A percentile compares a stretch with the other conserved stretches of the same genome.
phyloP scores from a whole-genome alignment of 2,113 vertebrate species.

The Capreolus pygargus region DNA sequence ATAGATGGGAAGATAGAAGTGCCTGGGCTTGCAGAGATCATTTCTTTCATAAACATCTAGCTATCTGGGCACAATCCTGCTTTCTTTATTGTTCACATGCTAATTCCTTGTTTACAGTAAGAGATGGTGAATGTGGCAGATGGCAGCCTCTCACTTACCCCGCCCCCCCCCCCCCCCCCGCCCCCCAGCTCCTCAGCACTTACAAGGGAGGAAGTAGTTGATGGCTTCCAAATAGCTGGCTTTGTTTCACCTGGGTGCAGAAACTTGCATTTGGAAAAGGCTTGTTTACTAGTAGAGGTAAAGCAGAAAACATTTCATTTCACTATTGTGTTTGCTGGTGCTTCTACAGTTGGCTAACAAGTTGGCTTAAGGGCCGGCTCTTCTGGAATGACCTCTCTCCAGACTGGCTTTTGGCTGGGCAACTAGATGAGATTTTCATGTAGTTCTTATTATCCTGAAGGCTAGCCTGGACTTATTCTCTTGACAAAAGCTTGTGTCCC shows the following conservation, averaged over 20 bases:
- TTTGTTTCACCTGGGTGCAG: rapidly evolving
- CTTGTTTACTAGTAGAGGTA: not conserved
- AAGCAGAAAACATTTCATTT: not conserved
- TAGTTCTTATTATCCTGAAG: not conserved
- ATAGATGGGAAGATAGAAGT: not conserved
- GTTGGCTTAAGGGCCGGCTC: not conserved
- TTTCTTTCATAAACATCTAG: not conserved
- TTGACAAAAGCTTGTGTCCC: not conserved
- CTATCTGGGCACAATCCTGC: not conserved
- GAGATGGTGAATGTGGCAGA: not conserved
- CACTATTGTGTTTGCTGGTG: not conserved
- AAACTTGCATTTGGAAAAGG: not conserved
- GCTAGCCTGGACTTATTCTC: not conserved
- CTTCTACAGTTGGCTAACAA: not conserved
- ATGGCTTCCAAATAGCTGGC: not conserved
- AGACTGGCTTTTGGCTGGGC: not conserved
- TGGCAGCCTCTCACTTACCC: not conserved
- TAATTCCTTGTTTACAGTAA: not conserved
- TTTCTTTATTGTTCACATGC: not conserved
- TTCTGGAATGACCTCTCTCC: not conserved
- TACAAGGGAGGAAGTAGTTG: not conserved
- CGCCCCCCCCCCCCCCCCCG: not conserved
- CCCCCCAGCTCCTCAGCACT: not conserved
- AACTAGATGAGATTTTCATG: not conserved
- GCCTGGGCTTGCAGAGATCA: not conserved